Base-by-base conservation (phyloP, 2,113 vertebrate species). In the Rhizomys pruinosus region DNA sequence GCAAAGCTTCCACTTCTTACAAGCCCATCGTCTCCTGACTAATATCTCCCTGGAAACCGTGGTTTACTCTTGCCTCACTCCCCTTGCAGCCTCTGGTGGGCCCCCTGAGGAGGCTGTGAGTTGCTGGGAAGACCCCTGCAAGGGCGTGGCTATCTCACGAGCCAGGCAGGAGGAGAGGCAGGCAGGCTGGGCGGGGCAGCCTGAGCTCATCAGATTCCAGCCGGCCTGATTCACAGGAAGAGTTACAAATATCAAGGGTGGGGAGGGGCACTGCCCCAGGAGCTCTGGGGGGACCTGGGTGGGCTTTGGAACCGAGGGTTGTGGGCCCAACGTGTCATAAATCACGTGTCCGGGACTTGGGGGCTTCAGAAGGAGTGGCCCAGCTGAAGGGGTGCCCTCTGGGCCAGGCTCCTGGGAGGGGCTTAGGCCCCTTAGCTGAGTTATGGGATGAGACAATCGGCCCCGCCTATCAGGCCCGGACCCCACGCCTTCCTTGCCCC, bases 121-220 rank as follows among this genome's bases (percentile, higher is more conserved):
- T 37, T 34, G 55, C 80, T 80, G 29, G 39, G 79, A 73, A 95
- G 92, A 93, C 94, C 95, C 95, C 44, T 11, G 8, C 17, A 47
- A 74, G 81, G 89, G 76, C 17, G 72, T 20, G 90, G 91, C 0
- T 32, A 93, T 84, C 94, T 94, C 77, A 44, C 57, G 5, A 61
- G 91, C 93, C 81, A 87, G 85, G 94, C 94, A 87, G 89, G 78
- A 96, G 93, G 88, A 68, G 90, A 72, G 57, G 55, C 93, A 69
- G 25, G 82, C 93, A 22, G 69, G 29, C 87, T 80, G 96, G 97
- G 96, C 0, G 94, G 94, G 94, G 94, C 69, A 76, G 97, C 86
- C 93, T 97, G 97, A 97, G 95, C 94, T 97, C 96, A 97, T 96
- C 96, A 93, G 96, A 97, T 97, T 97, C 97, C 97, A 94, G 96